These are phyloP conservation scores for Urocolius indicus DNA, from an alignment of 2,113 vertebrate species.

Conservation along the genomic window DNA sequence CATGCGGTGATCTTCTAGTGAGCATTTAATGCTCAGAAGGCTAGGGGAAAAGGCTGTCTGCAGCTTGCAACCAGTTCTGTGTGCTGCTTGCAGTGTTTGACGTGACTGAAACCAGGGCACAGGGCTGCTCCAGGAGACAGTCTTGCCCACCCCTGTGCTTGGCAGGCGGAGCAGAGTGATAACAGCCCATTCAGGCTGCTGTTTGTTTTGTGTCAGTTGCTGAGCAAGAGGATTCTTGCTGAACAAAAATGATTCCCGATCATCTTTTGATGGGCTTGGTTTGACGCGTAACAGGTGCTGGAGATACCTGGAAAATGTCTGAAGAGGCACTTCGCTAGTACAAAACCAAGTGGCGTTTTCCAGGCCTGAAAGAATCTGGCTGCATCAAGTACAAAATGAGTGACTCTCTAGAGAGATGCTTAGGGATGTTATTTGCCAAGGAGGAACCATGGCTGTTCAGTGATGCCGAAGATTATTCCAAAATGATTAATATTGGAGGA, in stretches of 20 bases:
- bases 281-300: background rate
- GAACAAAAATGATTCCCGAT: background rate
- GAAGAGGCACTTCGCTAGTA: background rate
- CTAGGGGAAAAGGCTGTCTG: background rate
- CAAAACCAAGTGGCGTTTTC: background rate
- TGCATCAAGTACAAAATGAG: background rate
- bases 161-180: background rate
- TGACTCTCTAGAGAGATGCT: background rate
- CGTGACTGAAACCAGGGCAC: background rate
- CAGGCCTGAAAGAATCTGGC: background rate
- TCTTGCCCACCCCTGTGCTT: background rate
- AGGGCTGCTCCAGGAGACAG: background rate
- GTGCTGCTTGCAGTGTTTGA: background rate
- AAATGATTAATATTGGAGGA: background rate
- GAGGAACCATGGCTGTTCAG: background rate
- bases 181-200: background rate
- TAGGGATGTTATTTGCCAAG: background rate
- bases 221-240: background rate
- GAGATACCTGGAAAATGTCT: background rate
- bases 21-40: background rate
- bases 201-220: constrained; percentile 3
- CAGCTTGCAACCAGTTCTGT: background rate
- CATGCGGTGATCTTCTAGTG: background rate
- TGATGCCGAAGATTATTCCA: background rate
- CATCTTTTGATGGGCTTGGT: background rate